Evolutionary conservation across 2,888 invertebrate species (phyloP).

Genomic region (Agriopis marginaria): DNA sequence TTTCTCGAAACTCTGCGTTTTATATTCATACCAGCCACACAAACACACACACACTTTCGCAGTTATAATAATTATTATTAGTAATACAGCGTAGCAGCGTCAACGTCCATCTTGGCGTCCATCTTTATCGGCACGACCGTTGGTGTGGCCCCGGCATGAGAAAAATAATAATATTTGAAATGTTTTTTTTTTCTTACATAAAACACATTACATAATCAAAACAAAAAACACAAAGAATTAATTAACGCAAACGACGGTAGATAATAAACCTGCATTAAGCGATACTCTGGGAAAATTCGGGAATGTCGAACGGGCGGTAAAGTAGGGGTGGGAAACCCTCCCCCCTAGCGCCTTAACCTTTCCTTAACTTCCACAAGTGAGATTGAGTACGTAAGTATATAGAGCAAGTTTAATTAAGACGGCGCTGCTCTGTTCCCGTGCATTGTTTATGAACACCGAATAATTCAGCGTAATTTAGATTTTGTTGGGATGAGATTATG

Average conservation of each 20-base stretch:
- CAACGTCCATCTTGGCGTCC: not conserved
- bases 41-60: too few relatives aligned
- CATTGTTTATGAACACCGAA: conserved; percentile 79
- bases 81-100: not conserved
- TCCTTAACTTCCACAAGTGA: conserved; percentile 79
- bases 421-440: conserved; percentile 73
- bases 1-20: too few relatives aligned
- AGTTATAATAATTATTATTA: too few relatives aligned
- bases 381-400: conserved; percentile 82
- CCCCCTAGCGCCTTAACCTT: conserved; percentile 51
- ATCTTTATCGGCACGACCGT: not conserved
- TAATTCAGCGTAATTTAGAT: conserved; percentile 68
- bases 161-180: too few relatives aligned
- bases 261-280: conserved; percentile 84
- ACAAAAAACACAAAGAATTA: conserved; percentile 66
- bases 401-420: conserved; percentile 83
- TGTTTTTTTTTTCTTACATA: too few relatives aligned
- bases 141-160: too few relatives aligned
- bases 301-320: conserved; percentile 61
- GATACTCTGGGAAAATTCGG: conserved; percentile 82
- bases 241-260: conserved; percentile 76
- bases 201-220: conserved; percentile 30
- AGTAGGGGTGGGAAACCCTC: conserved; percentile 43
- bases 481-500: conserved; percentile 53
- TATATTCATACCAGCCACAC: too few relatives aligned